Evolutionary conservation across 2,797 vertebrate species (phyloP).

Genomic region (Iguana delicatissima): DNA sequence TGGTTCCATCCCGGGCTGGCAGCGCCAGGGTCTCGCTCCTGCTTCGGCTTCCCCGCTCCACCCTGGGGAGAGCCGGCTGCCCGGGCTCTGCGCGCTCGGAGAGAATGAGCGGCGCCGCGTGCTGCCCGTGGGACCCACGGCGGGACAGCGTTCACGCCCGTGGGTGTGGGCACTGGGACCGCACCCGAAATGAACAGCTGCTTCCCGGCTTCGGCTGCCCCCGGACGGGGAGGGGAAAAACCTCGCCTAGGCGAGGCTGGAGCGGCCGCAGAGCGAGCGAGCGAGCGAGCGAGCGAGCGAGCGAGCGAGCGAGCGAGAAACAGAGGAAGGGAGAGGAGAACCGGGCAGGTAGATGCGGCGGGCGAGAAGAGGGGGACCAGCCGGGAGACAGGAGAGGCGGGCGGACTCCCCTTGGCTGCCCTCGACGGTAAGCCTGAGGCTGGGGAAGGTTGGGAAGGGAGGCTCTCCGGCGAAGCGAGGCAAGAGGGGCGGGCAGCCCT

Average conservation of each 20-base stretch:
- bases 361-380: background rate
- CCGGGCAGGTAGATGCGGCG: background rate
- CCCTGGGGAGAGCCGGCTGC: too few species aligned
- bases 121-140: slow-evolving; percentile 37
- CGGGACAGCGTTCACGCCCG: slow-evolving; percentile 25
- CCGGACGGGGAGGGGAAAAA: slow-evolving; percentile 1
- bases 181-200: slow-evolving; percentile 44
- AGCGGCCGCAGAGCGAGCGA: background rate
- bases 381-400: background rate
- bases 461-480: background rate
- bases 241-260: slow-evolving; percentile 5
- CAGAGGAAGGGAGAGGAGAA: background rate
- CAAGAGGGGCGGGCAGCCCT: too few species aligned
- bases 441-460: background rate
- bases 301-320: background rate
- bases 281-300: background rate
- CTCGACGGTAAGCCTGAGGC: rapidly evolving
- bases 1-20: too few species aligned
- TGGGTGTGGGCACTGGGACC: slow-evolving; percentile 43
- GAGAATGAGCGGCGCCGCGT: background rate
- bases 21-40: too few species aligned
- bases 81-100: too few species aligned
- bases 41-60: too few species aligned
- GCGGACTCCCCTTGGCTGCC: background rate
- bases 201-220: slow-evolving; percentile 44